phyloP scores from a whole-genome alignment of 2,888 invertebrate genomes.

The Nemurella pictetii region DNA sequence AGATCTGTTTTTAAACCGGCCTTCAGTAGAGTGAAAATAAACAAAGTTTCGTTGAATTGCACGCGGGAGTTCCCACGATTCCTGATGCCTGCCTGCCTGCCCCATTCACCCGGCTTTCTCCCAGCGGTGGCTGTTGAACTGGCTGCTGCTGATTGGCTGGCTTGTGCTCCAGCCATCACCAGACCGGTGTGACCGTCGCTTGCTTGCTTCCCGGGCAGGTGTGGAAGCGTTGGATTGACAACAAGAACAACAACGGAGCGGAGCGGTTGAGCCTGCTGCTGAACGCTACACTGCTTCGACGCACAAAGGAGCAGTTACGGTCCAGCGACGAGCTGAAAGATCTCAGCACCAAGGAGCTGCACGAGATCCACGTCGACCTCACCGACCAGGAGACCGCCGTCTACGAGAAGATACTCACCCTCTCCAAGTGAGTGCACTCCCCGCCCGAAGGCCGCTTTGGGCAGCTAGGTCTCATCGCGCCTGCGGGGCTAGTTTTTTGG shows the following conservation, averaged over 20 bases:
- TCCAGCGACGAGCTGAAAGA: slow-evolving; percentile 62
- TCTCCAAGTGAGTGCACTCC: slow-evolving; percentile 50
- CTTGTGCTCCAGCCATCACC: slow-evolving; percentile 24
- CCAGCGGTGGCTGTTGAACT: too few species aligned
- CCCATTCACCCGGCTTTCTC: too few species aligned
- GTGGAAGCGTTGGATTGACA: slow-evolving; percentile 93
- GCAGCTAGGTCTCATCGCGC: background rate
- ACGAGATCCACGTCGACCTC: slow-evolving; percentile 64
- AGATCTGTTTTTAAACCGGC: too few species aligned
- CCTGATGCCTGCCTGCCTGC: too few species aligned
- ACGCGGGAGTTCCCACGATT: too few species aligned
- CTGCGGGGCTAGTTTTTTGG: too few species aligned
- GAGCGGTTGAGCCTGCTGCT: slow-evolving; percentile 82
- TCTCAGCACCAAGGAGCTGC: slow-evolving; percentile 64
- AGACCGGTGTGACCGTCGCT: background rate
- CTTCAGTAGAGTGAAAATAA: too few species aligned
- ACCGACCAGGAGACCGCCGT: slow-evolving; percentile 72
- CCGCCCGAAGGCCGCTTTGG: too few species aligned
- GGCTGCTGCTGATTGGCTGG: too few species aligned
- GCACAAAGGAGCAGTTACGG: slow-evolving; percentile 83
- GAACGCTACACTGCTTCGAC: slow-evolving; percentile 80
- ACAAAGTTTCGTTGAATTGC: too few species aligned
- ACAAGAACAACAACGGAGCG: slow-evolving; percentile 75
- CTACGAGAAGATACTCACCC: slow-evolving; percentile 67
- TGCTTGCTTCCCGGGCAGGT: slow-evolving; percentile 55